Conservation (phyloP, 1,140 invertebrate species). For the Mya arenaria region DNA sequence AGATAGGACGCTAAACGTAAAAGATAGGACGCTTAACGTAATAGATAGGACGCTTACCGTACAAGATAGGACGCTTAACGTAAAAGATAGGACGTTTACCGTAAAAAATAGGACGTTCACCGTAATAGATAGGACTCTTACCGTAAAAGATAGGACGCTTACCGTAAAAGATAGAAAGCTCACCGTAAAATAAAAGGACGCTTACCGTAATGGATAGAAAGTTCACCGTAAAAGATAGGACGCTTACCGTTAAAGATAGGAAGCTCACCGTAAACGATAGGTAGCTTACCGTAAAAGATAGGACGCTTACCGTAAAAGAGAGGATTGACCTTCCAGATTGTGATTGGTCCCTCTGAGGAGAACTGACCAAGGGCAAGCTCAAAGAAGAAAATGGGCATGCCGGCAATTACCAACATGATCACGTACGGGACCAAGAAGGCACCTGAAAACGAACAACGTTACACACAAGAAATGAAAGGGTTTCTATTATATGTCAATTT, state of each 20-base stretch:
- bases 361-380: constrained; percentile 82
- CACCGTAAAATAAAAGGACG: constrained; percentile 80
- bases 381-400: constrained; percentile 82
- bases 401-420: constrained; percentile 83
- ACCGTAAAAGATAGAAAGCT: neutral
- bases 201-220: too few relatives aligned
- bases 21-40: too few relatives aligned
- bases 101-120: too few relatives aligned
- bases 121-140: too few relatives aligned
- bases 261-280: too few relatives aligned
- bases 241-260: constrained; percentile 79
- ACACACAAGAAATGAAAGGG: neutral
- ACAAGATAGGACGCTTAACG: constrained; percentile 80
- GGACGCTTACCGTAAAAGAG: constrained; percentile 77
- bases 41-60: constrained; percentile 76
- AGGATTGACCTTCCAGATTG: constrained; percentile 79
- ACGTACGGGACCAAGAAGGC: constrained; percentile 84
- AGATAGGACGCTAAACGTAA: too few relatives aligned
- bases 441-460: constrained; percentile 72
- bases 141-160: too few relatives aligned
- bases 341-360: constrained; percentile 78
- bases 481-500: too few relatives aligned
- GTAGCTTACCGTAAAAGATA: too few relatives aligned
- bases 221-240: neutral
- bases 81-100: too few relatives aligned